Percentiles rank a stretch among this genome's conserved stretches.
Evolutionary conservation across 2,888 invertebrate species (phyloP).

Genomic region (Plebejus argus): DNA sequence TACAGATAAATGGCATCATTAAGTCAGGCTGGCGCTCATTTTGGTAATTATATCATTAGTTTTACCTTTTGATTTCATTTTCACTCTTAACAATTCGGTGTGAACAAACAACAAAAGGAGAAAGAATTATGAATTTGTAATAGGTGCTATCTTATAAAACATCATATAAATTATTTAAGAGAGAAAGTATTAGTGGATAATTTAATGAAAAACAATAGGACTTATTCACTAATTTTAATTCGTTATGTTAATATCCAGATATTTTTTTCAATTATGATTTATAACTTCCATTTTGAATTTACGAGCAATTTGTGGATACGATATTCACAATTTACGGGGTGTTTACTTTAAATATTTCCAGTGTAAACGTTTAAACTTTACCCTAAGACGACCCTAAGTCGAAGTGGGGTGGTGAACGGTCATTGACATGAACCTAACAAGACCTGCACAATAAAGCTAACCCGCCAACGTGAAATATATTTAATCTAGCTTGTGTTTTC

Average conservation of each 20-base stretch:
- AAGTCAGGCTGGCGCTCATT: neutral
- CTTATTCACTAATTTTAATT: too few species aligned
- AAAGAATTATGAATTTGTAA: neutral
- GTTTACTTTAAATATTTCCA: constrained; percentile 2
- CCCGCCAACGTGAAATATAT: neutral
- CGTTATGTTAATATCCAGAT: too few species aligned
- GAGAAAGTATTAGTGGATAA: neutral
- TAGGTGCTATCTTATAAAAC: neutral
- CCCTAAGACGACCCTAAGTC: constrained; percentile 20
- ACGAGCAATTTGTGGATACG: neutral
- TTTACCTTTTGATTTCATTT: neutral
- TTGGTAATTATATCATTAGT: neutral
- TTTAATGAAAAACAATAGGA: too few species aligned
- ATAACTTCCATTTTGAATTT: neutral
- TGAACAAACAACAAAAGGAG: neutral
- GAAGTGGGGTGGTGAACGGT: constrained; percentile 21
- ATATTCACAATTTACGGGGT: neutral
- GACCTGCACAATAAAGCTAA: neutral
- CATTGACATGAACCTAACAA: constrained; percentile 21
- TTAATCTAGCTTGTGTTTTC: constrained; percentile 7
- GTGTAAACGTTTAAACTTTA: neutral
- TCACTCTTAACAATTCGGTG: neutral
- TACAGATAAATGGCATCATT: constrained; percentile 7
- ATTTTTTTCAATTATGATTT: neutral
- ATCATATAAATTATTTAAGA: neutral